Conservation (phyloP, 2,888 invertebrate genomes). For the Carabus problematicus region DNA sequence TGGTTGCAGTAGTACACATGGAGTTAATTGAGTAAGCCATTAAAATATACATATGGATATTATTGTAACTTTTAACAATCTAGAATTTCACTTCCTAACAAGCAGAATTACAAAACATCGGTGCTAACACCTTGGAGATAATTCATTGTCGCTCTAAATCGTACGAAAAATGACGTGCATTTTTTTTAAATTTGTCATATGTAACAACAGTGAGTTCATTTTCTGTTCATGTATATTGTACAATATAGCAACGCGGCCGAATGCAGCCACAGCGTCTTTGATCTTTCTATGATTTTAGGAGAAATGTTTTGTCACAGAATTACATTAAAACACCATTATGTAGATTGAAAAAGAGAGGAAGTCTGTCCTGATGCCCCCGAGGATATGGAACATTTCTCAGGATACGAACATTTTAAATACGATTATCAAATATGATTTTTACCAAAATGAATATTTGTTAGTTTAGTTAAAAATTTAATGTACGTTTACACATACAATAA, state of each 20-base stretch:
- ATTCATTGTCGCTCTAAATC: no score
- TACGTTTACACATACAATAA: no score
- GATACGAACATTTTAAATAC: not conserved
- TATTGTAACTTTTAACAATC: no score
- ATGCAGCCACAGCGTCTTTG: not conserved
- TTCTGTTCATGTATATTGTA: not conserved
- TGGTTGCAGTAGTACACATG: no score
- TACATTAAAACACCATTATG: conserved; percentile 27
- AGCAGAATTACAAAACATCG: no score
- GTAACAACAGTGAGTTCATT: not conserved
- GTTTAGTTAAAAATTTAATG: no score
- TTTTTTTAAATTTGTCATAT: not conserved
- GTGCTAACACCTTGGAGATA: conserved; percentile 11
- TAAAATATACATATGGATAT: no score
- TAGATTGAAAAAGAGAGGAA: conserved; percentile 6
- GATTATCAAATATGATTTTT: not conserved
- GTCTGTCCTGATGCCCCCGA: no score
- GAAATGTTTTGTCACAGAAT: conserved; percentile 18
- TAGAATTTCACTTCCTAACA: no score
- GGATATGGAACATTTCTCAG: not conserved
- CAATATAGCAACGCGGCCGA: not conserved
- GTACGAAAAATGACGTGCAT: not conserved
- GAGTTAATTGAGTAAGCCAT: no score
- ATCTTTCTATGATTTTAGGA: not conserved
- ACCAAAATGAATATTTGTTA: no score